These are phyloP conservation scores for Caenorhabditis remanei DNA, from an alignment of 1,140 invertebrate genomes.

Conservation along the genomic window DNA sequence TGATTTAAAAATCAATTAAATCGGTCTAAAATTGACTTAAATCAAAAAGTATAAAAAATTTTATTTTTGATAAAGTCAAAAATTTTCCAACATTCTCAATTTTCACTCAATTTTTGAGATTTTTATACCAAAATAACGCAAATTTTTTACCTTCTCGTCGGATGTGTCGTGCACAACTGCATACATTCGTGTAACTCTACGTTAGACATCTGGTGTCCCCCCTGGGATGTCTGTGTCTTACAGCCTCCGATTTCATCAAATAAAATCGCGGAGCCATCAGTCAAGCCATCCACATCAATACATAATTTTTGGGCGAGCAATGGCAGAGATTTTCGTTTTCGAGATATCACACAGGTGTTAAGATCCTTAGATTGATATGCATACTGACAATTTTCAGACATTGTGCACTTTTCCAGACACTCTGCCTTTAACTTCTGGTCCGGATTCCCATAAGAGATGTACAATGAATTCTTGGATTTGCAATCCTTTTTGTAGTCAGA, in stretches of 20 bases:
- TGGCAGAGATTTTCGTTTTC: constrained; percentile 1
- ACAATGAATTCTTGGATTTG: neutral
- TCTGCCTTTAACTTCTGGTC: neutral
- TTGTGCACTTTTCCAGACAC: constrained; percentile 47
- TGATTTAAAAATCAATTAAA: too few species aligned
- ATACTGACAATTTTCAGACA: neutral
- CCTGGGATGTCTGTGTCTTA: neutral
- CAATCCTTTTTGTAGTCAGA: constrained; percentile 3
- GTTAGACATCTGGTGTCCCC: too few species aligned
- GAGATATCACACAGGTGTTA: constrained; percentile 34
- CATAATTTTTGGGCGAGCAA: constrained; percentile 25
- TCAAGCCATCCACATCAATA: neutral
- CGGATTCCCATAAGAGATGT: constrained; percentile 16
- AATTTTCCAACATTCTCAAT: too few species aligned
- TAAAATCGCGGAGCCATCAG: constrained; percentile 14
- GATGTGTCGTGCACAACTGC: constrained; percentile 38
- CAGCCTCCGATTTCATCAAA: constrained; percentile 47
- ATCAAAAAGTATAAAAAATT: too few species aligned
- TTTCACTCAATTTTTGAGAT: too few species aligned
- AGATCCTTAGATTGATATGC: constrained; percentile 20
- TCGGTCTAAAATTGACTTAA: too few species aligned
- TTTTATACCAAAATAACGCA: too few species aligned
- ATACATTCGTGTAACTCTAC: constrained; percentile 37
- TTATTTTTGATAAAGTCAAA: too few species aligned
- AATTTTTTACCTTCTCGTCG: constrained; percentile 18